Percentiles rank a stretch among this genome's conserved stretches.
These are phyloP conservation scores for Pilophorus perplexus DNA, from an alignment of 2,888 invertebrate genomes.

Conservation along the genomic window DNA sequence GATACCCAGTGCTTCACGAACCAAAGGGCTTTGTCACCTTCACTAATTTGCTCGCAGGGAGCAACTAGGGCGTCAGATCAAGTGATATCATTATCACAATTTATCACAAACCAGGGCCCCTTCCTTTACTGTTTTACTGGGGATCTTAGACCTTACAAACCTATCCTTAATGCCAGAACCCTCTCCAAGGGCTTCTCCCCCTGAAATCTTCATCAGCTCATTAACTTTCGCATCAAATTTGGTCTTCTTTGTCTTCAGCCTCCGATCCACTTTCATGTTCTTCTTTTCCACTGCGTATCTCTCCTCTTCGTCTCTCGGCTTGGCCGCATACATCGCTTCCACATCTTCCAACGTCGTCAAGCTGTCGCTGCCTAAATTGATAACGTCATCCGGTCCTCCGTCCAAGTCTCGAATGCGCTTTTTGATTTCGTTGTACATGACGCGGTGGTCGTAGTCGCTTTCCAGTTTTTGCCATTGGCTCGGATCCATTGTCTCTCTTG, in stretches of 20 bases:
- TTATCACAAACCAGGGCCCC: no score
- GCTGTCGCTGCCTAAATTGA: not conserved
- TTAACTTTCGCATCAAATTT: conserved; percentile 28
- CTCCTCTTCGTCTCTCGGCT: conserved; percentile 12
- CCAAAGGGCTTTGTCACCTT: no score
- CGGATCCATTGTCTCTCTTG: conserved; percentile 5
- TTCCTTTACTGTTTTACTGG: no score
- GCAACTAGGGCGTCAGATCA: no score
- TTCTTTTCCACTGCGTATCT: not conserved
- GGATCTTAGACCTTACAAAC: no score
- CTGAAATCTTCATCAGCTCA: conserved; percentile 2
- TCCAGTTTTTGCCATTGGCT: not conserved
- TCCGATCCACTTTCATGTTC: conserved; percentile 1
- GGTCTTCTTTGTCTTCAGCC: conserved; percentile 4
- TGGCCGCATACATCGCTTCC: conserved; percentile 7
- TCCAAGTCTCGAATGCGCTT: no score
- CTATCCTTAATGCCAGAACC: not conserved
- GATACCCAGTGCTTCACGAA: no score
- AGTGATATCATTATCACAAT: no score
- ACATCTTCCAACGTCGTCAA: not conserved
- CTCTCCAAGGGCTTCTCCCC: conserved; percentile 23
- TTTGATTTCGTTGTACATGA: conserved; percentile 23
- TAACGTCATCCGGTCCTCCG: not conserved
- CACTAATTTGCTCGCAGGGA: no score
- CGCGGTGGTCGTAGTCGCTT: not conserved